Evolutionary conservation across 2,797 vertebrate genomes (phyloP), one percentile per base, ranked within the genome.

Genomic region (Poliocrania exsul): DNA sequence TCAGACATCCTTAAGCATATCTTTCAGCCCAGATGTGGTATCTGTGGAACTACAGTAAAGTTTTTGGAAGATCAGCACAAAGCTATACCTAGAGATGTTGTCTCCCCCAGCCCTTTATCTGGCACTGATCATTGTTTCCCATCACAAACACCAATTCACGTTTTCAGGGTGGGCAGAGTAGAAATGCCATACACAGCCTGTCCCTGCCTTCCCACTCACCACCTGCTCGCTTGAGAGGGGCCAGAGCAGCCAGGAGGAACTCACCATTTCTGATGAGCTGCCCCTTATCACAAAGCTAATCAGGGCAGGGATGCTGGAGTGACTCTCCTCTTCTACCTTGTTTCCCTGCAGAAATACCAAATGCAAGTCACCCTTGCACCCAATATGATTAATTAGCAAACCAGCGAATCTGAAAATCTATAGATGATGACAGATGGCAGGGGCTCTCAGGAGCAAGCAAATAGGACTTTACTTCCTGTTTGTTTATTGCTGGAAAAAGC

Each of bases 381-480:
- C 82, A 56, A 42, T n/a, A 79, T 67, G 74, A 90, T 89, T 90
- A 93, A 79, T 92, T 87, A 85, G 66, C 82, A 50, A 46, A 81
- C 37, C 66, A 81, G 25, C 0, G 4, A 79, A 37, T 79, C 75
- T 87, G 62, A 81, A 93, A 93, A 93, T 74, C 71, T 61, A 50
- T 75, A 79, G 12, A 17, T 7, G 24, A 40, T 24, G 71, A 92
- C 93, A 95, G 91, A 92, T 93, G 93, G 86, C 31, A 35, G 53
- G 57, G 86, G 74, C 50, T 90, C 61, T 87, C 37, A 24, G 75
- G 38, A 90, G 74, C 82, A 61, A 73, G 70, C 3, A 5, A 90
- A 81, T 16, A 78, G 74, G 82, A 71, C 91, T 90, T 78, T 29
- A 20, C 66, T 93, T 91, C 82, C 74, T 84, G 53, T 84, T 66